phyloP scores from a whole-genome alignment of 2,113 vertebrate genomes.

The Hypomesus transpacificus region DNA sequence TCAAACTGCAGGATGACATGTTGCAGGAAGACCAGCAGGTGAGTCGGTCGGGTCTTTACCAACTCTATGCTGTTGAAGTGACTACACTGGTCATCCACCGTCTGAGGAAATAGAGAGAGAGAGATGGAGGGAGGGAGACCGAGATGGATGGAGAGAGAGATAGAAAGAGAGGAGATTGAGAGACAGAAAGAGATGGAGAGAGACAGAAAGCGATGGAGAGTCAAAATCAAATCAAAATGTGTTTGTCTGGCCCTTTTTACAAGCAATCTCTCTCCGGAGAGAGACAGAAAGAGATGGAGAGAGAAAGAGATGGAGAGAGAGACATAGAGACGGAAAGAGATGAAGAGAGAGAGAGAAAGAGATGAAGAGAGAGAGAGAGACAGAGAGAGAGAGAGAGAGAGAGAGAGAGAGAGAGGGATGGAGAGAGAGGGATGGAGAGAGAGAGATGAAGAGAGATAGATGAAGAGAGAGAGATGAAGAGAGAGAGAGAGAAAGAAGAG shows the following conservation, averaged over 20 bases:
- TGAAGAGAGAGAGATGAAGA: background rate
- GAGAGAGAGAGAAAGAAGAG: background rate
- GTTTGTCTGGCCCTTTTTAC: too few species aligned
- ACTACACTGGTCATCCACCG: conserved; percentile 70
- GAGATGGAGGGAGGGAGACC: background rate
- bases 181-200: background rate
- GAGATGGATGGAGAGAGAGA: background rate
- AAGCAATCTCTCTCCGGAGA: too few species aligned
- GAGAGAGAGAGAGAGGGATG: background rate
- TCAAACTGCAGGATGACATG: conserved; percentile 89
- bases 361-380: background rate
- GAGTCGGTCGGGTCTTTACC: conserved; percentile 75
- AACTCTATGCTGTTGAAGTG: conserved; percentile 77
- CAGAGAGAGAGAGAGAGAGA: background rate
- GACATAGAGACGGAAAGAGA: too few species aligned
- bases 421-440: too few species aligned
- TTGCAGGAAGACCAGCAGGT: conserved; percentile 84
- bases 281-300: too few species aligned
- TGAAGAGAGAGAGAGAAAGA: too few species aligned
- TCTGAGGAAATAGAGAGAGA: conserved; percentile 50
- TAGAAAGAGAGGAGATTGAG: background rate
- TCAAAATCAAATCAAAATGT: background rate
- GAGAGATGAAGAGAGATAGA: background rate
- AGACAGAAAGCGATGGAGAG: background rate
- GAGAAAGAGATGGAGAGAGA: too few species aligned